Evolutionary conservation across 2,797 vertebrate genomes (phyloP), one percentile per base, ranked within the genome.

Genomic region (Tenualosa thibaudeaui): DNA sequence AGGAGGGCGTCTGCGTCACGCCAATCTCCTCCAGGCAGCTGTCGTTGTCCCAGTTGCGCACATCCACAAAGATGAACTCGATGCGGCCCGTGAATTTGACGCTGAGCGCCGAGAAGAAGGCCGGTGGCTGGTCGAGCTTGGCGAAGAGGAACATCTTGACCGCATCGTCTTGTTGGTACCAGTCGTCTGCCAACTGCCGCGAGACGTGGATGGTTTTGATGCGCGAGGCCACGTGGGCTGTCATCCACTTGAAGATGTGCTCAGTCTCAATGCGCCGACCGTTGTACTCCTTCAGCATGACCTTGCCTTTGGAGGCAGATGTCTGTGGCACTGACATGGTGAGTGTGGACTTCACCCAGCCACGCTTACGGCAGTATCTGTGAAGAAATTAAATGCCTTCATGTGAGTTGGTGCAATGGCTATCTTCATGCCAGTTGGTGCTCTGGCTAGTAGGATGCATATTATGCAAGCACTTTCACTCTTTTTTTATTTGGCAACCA

Each of bases 261-360:
- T 99, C 98, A 0, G 95, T 96, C 87, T 98, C 97, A 0, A 97
- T 93, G 86, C 84, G 96, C 19, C 88, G 94, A 50, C 98, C 97
- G 0, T 90, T 95, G 86, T 99, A 99, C 85, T 99, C 97, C 90
- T 98, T 98, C 0, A 99, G 95, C 97, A 98, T 98, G 54, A 99
- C 98, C 90, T 96, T 99, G 13, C 98, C 98, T 91, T 99, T 99
- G 2, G 98, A 99, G 1, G 98, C 97, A 0, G 95, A 98, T 0
- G 98, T 99, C 88, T 99, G 98, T 0, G 98, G 98, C 84, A 99
- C 98, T 0, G 98, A 98, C 98, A 99, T 99, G 87, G 99, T 97
- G 88, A 99, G 96, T 0, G 97, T 99, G 89, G 98, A 99, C 85
- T 93, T 96, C 85, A 97, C 92, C 98, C 98, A 99, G 85, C 97